Percentiles rank a stretch among this genome's conserved stretches.
These are phyloP conservation scores for Vireo griseus DNA, from an alignment of 2,797 vertebrate genomes.

Conservation along the genomic window DNA sequence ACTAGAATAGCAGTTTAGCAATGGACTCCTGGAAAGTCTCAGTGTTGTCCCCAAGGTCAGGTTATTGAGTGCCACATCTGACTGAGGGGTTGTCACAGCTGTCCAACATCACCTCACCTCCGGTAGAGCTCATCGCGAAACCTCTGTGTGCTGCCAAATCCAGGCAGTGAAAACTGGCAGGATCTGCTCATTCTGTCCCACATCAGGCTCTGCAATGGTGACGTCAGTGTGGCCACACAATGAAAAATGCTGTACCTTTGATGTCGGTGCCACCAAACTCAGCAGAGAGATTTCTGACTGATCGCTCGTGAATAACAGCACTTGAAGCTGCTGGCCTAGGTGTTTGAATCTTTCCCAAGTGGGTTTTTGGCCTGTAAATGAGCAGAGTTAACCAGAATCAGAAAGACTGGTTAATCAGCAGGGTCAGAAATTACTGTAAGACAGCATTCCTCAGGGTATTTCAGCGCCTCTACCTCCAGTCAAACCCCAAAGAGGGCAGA, in stretches of 20 bases:
- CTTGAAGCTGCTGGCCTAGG: neutral
- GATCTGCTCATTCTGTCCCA: neutral
- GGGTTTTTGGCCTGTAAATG: neutral
- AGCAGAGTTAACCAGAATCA: neutral
- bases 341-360: neutral
- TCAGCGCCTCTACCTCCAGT: neutral
- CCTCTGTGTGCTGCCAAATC: neutral
- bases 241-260: neutral
- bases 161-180: neutral
- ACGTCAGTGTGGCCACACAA: neutral
- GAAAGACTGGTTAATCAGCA: neutral
- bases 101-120: neutral
- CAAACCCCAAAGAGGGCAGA: neutral
- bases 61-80: neutral
- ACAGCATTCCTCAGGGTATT: conserved; percentile 8
- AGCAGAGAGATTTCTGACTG: neutral
- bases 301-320: neutral
- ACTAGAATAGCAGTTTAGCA: neutral
- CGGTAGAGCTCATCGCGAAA: neutral
- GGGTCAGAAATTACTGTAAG: neutral
- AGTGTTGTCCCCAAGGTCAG: neutral
- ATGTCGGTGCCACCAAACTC: neutral
- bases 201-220: neutral
- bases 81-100: neutral
- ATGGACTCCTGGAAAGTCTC: neutral